phyloP scores from a whole-genome alignment of 2,113 vertebrate species.

The Rattus norvegicus region DNA sequence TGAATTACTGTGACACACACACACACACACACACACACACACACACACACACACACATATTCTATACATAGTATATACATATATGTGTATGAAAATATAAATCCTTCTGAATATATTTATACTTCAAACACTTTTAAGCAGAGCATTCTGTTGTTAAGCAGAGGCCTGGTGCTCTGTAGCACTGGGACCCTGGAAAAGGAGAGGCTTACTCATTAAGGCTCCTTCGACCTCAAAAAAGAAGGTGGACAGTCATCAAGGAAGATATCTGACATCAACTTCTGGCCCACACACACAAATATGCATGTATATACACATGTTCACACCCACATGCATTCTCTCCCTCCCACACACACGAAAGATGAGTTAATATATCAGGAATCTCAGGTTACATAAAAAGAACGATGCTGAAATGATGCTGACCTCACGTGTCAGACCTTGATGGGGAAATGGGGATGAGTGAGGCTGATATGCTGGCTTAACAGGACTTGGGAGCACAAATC shows the following conservation, averaged over 20 bases:
- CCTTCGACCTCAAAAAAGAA: background rate
- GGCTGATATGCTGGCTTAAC: background rate
- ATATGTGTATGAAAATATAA: background rate
- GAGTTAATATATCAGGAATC: background rate
- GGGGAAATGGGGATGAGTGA: background rate
- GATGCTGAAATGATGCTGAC: conserved; percentile 23
- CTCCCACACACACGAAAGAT: background rate
- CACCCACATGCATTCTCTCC: background rate
- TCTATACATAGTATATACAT: background rate
- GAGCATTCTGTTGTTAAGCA: background rate
- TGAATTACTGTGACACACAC: background rate
- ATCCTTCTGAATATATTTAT: background rate
- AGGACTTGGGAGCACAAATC: conserved; percentile 26
- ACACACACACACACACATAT: background rate
- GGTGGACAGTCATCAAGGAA: background rate
- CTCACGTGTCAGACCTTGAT: background rate
- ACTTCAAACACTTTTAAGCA: background rate
- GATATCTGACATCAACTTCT: background rate
- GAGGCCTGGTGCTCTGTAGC: background rate
- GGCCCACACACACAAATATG: background rate
- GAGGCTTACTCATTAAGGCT: background rate
- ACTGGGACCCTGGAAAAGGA: background rate
- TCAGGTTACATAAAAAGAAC: conserved; percentile 30
- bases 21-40: too few species aligned
- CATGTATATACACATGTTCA: background rate